These are phyloP conservation scores for Nomada lathburiana DNA, from an alignment of 2,888 invertebrate genomes.

Conservation along the genomic window DNA sequence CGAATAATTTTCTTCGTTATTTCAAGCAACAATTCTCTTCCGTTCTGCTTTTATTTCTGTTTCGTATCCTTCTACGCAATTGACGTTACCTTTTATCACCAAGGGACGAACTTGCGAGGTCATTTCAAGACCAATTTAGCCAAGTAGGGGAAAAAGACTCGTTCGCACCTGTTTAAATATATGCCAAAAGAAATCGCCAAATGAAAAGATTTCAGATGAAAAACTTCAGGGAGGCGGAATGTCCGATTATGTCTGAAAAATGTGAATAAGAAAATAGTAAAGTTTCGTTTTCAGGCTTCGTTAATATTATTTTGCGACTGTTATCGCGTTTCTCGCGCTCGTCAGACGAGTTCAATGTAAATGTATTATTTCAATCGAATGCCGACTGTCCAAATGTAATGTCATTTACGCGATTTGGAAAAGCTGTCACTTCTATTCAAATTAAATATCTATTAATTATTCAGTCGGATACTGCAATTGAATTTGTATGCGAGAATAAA, in stretches of 20 bases:
- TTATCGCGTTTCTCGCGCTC: not conserved
- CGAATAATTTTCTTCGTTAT: not conserved
- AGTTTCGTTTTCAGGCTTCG: not conserved
- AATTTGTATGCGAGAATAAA: too few species aligned
- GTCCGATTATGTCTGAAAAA: not conserved
- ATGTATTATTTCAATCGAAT: too few species aligned
- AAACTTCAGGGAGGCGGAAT: not conserved
- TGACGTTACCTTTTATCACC: not conserved
- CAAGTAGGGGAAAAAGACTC: not conserved
- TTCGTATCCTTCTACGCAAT: not conserved
- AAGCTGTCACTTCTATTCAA: too few species aligned
- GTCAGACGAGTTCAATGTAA: too few species aligned
- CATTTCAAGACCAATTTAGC: not conserved
- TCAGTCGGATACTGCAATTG: too few species aligned
- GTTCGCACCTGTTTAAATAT: not conserved
- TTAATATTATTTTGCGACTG: not conserved
- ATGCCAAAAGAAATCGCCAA: not conserved
- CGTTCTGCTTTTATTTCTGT: not conserved
- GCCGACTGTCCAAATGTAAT: too few species aligned
- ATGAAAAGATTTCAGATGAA: conserved; percentile 9
- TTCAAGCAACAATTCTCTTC: not conserved
- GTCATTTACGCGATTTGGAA: too few species aligned
- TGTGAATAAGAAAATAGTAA: conserved; percentile 6
- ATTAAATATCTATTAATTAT: too few species aligned
- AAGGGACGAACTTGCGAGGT: not conserved